These are phyloP conservation scores for Hycleus cichorii DNA, from an alignment of 1,140 invertebrate genomes.

Conservation along the genomic window DNA sequence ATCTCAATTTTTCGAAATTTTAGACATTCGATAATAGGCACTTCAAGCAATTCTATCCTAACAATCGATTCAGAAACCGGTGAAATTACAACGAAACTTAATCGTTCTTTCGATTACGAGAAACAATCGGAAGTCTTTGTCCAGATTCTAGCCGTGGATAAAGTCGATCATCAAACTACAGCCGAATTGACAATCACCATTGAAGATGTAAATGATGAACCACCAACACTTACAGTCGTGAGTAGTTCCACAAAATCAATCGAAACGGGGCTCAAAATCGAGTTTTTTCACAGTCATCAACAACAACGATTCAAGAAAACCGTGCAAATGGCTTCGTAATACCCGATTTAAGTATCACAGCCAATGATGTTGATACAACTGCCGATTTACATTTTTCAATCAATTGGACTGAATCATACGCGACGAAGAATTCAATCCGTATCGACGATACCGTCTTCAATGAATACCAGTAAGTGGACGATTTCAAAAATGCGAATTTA, in stretches of 20 bases:
- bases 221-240: slow-evolving; percentile 45
- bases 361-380: slow-evolving; percentile 48
- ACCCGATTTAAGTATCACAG: slow-evolving; percentile 42
- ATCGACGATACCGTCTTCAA: slow-evolving; percentile 32
- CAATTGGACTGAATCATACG: slow-evolving; percentile 47
- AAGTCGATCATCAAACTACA: slow-evolving; percentile 42
- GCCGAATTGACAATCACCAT: slow-evolving; percentile 47
- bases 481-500: background rate
- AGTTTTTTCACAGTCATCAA: slow-evolving; percentile 10
- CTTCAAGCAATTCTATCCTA: slow-evolving; percentile 8
- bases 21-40: slow-evolving; percentile 15
- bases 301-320: slow-evolving; percentile 45
- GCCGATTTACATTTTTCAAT: slow-evolving; percentile 47
- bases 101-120: slow-evolving; percentile 51
- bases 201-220: slow-evolving; percentile 51
- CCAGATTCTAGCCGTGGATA: slow-evolving; percentile 46
- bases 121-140: slow-evolving; percentile 47
- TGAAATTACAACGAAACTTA: slow-evolving; percentile 41
- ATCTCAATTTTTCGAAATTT: slow-evolving; percentile 3
- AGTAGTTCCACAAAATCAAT: slow-evolving; percentile 5
- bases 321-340: slow-evolving; percentile 34
- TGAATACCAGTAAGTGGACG: slow-evolving; percentile 25
- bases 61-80: slow-evolving; percentile 43
- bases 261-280: too few relatives aligned
- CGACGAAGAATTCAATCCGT: slow-evolving; percentile 46